Base-by-base conservation (phyloP, 2,888 invertebrate species). In the Philopedon plagiatum region DNA sequence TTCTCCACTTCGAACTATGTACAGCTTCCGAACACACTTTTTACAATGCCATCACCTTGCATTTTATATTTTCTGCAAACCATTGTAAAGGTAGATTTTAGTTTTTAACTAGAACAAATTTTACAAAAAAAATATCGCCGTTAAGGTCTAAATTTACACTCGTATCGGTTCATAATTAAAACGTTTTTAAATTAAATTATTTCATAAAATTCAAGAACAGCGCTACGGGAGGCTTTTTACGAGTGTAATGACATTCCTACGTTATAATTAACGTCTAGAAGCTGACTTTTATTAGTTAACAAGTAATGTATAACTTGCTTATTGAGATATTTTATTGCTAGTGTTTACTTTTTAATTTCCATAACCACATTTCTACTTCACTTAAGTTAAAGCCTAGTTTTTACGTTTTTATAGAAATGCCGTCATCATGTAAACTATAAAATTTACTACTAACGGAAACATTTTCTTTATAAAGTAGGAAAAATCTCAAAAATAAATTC, bases 241-340 rank as follows among this genome's bases (percentile, higher is more conserved):
- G 15, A 29, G 29, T 5, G n/a, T 13, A 54, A 9, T 54, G 5
- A 54, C 29, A 54, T 54, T 54, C 51, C 51, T 54, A 29, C 23
- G 51, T 23, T 58, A 34, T 39, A 58, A 58, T 41, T 58, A 58
- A 41, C 4, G 58, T 13, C 41, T 21, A 58, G 26, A 41, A 19
- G 21, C 26, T 37, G 5, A 58, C 56, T 57, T 57, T 57, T 57
- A 57, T 57, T 37, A 34, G 57, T 21, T 41, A 26, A 15, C 41
- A 58, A 58, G 8, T 23, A 8, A 39, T 3, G 34, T 5, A 46
- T 46, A 29, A 51, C 15, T 15, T 29, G 29, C 5, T 54, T 15
- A 54, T 49, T 4, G 11, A n/a, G n/a, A 23, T 8, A 21, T 46
- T 19, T 46, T 13, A 19, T 19, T 37, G 1, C 18, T 44, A 44